Evolutionary conservation across 2,113 vertebrate species (phyloP).

Genomic region (Corythoichthys haematopterus): DNA sequence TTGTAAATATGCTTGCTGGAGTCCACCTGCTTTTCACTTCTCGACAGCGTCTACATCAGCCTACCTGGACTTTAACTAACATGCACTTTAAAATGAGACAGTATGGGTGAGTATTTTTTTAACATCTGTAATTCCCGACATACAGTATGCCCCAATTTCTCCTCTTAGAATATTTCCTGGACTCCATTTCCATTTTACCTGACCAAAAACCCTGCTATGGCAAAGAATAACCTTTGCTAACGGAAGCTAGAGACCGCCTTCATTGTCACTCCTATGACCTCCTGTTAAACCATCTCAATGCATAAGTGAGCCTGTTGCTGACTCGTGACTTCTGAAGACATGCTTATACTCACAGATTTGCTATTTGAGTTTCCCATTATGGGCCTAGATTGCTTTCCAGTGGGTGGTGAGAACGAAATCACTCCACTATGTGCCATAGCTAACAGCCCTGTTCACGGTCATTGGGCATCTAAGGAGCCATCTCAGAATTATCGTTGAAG

Average conservation of each 20-base stretch:
- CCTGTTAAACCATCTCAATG: constrained; percentile 40
- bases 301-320: constrained; percentile 55
- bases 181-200: constrained; percentile 14
- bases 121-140: neutral
- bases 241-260: constrained; percentile 11
- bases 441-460: constrained; percentile 49
- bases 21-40: too few species aligned
- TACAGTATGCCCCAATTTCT: neutral
- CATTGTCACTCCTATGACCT: constrained; percentile 40
- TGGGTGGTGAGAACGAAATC: constrained; percentile 52
- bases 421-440: constrained; percentile 39
- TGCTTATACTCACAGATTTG: constrained; percentile 55
- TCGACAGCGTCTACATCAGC: too few species aligned
- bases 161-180: neutral
- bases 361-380: constrained; percentile 64
- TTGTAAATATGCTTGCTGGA: too few species aligned
- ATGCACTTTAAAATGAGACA: too few species aligned
- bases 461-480: constrained; percentile 44
- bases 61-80: too few species aligned
- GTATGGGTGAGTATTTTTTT: neutral
- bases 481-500: constrained; percentile 39
- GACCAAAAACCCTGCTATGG: constrained; percentile 3
- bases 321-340: constrained; percentile 49
- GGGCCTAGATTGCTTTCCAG: constrained; percentile 60
- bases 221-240: constrained; percentile 5